Evolutionary conservation across 2,797 vertebrate species (phyloP).

Genomic region (Limnodromus scolopaceus): DNA sequence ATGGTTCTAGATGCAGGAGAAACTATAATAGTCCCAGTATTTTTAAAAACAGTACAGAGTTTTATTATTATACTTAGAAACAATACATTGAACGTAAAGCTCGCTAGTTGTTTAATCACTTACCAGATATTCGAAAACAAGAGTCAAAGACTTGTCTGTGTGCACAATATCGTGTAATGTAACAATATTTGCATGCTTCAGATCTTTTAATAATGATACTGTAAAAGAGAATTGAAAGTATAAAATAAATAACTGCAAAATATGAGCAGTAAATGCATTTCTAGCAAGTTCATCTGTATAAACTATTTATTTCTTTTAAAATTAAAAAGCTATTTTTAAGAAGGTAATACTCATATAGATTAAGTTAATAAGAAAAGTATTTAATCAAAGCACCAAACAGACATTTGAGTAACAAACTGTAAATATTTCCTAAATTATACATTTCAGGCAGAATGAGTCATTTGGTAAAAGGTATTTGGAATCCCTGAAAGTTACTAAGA

Average conservation of each 20-base stretch:
- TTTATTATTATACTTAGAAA: neutral
- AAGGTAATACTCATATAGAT: neutral
- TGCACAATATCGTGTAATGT: slow-evolving; percentile 98
- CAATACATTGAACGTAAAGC: neutral
- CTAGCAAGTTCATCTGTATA: neutral
- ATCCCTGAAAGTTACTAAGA: neutral
- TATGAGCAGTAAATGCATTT: neutral
- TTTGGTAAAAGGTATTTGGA: neutral
- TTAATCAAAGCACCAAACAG: neutral
- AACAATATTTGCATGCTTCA: slow-evolving; percentile 99
- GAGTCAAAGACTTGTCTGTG: slow-evolving; percentile 97
- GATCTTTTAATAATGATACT: slow-evolving; percentile 98
- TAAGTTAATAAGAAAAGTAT: neutral
- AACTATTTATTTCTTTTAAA: neutral
- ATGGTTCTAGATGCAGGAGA: neutral
- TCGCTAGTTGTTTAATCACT: slow-evolving; percentile 38
- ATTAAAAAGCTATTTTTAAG: neutral
- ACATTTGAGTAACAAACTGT: neutral
- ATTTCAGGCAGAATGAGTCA: neutral
- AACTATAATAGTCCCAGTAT: neutral
- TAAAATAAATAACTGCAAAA: neutral
- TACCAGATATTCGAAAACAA: slow-evolving; percentile 98
- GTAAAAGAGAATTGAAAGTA: slow-evolving; percentile 56
- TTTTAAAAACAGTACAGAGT: neutral
- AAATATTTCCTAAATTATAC: neutral